Evolutionary conservation across 2,888 invertebrate species (phyloP).

Genomic region (Oasisia sp.): DNA sequence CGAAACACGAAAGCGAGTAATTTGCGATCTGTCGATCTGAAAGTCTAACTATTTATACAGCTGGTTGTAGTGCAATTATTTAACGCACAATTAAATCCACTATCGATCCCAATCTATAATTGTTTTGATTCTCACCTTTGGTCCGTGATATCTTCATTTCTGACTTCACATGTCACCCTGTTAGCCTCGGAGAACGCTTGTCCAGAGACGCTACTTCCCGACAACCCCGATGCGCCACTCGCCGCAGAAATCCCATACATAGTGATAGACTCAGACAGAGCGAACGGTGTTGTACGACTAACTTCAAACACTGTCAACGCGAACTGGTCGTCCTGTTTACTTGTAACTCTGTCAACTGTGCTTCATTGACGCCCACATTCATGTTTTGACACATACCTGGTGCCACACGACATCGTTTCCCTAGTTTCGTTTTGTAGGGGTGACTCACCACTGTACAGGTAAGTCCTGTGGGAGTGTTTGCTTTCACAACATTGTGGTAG

Average conservation of each 20-base stretch:
- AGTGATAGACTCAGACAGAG: neutral
- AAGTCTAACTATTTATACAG: neutral
- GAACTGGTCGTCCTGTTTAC: neutral
- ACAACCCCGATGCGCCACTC: no score
- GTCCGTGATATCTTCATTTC: neutral
- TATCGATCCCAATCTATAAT: no score
- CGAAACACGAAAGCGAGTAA: neutral
- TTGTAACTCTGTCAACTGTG: neutral
- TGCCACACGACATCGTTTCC: no score
- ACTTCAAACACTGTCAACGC: neutral
- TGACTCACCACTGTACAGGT: no score
- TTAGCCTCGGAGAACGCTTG: neutral
- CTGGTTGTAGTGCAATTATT: no score
- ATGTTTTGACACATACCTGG: no score
- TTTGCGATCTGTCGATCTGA: neutral
- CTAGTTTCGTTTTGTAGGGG: no score
- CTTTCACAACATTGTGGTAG: no score
- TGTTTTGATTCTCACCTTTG: neutral
- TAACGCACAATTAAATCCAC: no score
- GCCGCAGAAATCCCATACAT: neutral
- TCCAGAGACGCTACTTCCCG: neutral
- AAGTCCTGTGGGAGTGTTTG: no score
- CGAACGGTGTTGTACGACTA: neutral
- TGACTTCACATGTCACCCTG: neutral
- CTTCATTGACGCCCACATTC: neutral